These are phyloP conservation scores for Macrotrachela quadricornifera DNA, from an alignment of 1,140 invertebrate species.

Conservation along the genomic window DNA sequence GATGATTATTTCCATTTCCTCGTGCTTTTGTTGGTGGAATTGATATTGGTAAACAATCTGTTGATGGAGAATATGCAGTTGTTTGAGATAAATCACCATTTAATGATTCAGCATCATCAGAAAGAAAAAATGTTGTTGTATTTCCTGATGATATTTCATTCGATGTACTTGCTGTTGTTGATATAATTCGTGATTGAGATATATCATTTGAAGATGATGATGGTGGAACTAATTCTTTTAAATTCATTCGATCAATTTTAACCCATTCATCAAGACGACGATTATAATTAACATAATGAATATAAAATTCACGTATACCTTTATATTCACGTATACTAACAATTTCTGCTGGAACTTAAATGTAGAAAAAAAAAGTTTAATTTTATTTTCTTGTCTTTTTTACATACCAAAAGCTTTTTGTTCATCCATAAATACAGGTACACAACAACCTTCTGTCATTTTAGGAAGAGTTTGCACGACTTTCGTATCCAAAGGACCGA, in stretches of 20 bases:
- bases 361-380: background rate
- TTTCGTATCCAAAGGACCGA: no score
- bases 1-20: no score
- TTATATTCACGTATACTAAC: background rate
- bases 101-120: no score
- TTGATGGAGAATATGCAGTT: no score
- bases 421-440: background rate
- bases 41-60: no score
- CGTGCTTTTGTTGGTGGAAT: no score
- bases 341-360: slow-evolving; percentile 1
- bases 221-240: slow-evolving; percentile 26
- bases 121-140: no score
- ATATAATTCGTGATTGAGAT: no score
- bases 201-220: no score
- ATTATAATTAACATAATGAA: slow-evolving; percentile 7
- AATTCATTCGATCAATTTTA: slow-evolving; percentile 65
- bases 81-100: no score
- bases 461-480: background rate
- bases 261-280: slow-evolving; percentile 84
- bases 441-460: slow-evolving; percentile 4
- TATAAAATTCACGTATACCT: background rate
- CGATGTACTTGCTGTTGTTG: no score
- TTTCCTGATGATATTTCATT: no score
- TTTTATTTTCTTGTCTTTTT: background rate
- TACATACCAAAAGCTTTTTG: background rate